These are phyloP conservation scores for Pseudorasbora parva DNA, from an alignment of 2,113 vertebrate species.

Conservation along the genomic window DNA sequence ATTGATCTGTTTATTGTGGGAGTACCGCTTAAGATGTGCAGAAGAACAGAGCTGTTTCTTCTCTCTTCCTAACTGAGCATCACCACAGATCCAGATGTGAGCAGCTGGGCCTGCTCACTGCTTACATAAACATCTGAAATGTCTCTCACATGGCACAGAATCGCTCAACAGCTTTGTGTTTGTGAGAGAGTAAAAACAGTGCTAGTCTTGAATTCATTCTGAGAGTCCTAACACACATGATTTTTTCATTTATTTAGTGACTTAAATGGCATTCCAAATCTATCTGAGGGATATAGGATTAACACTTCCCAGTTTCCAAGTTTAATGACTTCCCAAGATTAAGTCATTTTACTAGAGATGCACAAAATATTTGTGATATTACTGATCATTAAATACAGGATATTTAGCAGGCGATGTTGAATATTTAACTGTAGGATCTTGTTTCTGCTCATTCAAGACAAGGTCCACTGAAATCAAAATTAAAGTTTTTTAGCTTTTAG, in stretches of 20 bases:
- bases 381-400: neutral
- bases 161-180: slow-evolving; percentile 5
- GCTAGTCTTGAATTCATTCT: neutral
- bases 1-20: slow-evolving; percentile 31
- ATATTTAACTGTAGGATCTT: neutral
- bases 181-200: slow-evolving; percentile 12
- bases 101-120: slow-evolving; percentile 44
- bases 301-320: neutral
- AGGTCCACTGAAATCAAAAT: too few species aligned
- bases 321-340: neutral
- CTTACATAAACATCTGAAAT: slow-evolving; percentile 53
- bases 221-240: slow-evolving; percentile 4
- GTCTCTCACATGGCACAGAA: slow-evolving; percentile 40
- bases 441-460: neutral
- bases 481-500: too few species aligned
- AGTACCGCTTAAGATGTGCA: slow-evolving; percentile 28
- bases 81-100: slow-evolving; percentile 53
- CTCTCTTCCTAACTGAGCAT: slow-evolving; percentile 30
- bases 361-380: neutral
- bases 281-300: slow-evolving; percentile 9
- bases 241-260: neutral
- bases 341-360: neutral
- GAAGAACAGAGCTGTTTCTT: slow-evolving; percentile 22
- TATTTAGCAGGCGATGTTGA: neutral
- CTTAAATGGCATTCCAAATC: neutral